These are phyloP conservation scores for Gephyroberyx darwinii DNA, from an alignment of 2,797 vertebrate genomes.

Conservation along the genomic window DNA sequence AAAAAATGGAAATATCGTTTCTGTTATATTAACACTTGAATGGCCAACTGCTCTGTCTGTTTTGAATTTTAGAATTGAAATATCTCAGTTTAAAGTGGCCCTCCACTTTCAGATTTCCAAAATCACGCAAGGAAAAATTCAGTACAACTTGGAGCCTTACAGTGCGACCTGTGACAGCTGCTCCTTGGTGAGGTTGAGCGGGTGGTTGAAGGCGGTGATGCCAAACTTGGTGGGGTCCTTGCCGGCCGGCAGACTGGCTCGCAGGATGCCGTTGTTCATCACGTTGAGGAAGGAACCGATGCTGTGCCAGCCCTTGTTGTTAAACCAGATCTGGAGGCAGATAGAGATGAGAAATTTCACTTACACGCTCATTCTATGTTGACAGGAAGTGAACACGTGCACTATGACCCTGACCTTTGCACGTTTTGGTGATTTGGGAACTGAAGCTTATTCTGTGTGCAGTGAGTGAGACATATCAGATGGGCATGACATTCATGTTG, in stretches of 20 bases:
- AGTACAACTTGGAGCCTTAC: constrained; percentile 79
- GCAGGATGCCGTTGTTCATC: constrained; percentile 95
- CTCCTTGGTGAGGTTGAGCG: constrained; percentile 97
- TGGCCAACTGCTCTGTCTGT: too few species aligned
- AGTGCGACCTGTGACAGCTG: constrained; percentile 97
- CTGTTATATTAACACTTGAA: neutral
- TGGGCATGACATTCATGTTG: neutral
- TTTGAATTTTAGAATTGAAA: too few species aligned
- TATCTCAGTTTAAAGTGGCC: neutral
- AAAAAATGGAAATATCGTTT: too few species aligned
- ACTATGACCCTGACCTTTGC: too few species aligned
- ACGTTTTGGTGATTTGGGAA: too few species aligned
- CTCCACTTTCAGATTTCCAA: too few species aligned
- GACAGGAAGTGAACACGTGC: too few species aligned
- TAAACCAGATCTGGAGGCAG: constrained; percentile 94
- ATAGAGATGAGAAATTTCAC: constrained; percentile 10
- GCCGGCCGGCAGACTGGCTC: constrained; percentile 85
- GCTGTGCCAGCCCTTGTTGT: constrained; percentile 99
- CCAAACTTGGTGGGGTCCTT: constrained; percentile 87
- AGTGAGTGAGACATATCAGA: neutral
- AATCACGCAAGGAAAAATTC: too few species aligned
- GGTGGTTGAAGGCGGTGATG: constrained; percentile 94
- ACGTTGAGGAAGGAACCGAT: constrained; percentile 94
- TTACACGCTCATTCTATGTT: too few species aligned
- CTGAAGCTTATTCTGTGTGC: neutral